phyloP scores from a whole-genome alignment of 2,797 vertebrate species.

The Acanthopagrus latus region DNA sequence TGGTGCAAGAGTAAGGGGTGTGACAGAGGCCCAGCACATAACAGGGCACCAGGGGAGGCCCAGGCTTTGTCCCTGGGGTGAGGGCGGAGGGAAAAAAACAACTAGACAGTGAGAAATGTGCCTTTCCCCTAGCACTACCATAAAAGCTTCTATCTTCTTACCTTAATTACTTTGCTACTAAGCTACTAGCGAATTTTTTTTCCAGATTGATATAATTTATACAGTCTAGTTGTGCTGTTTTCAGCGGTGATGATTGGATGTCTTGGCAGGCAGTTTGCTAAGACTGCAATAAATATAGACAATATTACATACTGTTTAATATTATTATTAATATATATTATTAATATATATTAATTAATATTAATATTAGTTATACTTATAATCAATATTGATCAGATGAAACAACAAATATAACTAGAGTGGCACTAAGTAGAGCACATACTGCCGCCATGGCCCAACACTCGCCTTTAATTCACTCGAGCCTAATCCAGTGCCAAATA shows the following conservation, averaged over 20 bases:
- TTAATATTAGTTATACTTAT: too few relatives aligned
- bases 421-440: too few relatives aligned
- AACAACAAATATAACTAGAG: not conserved
- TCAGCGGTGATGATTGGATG: conserved; percentile 1
- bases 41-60: conserved; percentile 70
- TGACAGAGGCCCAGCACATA: conserved; percentile 39
- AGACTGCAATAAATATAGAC: conserved; percentile 10
- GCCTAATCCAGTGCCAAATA: too few relatives aligned
- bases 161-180: conserved; percentile 75
- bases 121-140: conserved; percentile 44
- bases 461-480: too few relatives aligned
- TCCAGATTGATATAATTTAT: conserved; percentile 14
- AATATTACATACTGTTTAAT: not conserved
- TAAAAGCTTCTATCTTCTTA: conserved; percentile 76
- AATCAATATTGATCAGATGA: not conserved
- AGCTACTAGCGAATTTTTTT: conserved; percentile 7
- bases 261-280: conserved; percentile 11
- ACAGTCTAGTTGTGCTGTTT: conserved; percentile 20
- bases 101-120: conserved; percentile 48
- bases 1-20: conserved; percentile 32
- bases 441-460: too few relatives aligned
- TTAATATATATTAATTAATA: too few relatives aligned
- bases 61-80: conserved; percentile 77
- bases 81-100: conserved; percentile 18
- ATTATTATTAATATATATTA: too few relatives aligned